These are phyloP conservation scores for Thunnus maccoyii DNA, from an alignment of 2,113 vertebrate genomes.

Conservation along the genomic window DNA sequence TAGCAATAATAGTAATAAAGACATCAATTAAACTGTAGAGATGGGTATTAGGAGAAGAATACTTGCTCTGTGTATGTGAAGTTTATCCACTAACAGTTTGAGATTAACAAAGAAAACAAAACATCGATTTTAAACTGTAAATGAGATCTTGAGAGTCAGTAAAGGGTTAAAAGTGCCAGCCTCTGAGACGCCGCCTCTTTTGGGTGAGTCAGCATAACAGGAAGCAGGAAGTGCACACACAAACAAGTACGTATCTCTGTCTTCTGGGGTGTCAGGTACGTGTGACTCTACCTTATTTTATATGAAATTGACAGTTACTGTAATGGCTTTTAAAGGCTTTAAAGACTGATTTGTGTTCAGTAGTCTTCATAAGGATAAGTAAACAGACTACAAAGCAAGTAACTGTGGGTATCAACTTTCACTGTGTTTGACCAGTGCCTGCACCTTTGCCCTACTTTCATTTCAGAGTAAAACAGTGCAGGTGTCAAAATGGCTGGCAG, in stretches of 20 bases:
- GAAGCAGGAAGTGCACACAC: conserved; percentile 67
- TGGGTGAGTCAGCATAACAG: conserved; percentile 60
- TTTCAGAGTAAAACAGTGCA: conserved; percentile 12
- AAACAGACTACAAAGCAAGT: not conserved
- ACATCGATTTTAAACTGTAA: not conserved
- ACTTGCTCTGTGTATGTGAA: no score
- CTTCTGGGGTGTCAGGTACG: conserved; percentile 35
- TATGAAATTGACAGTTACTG: not conserved
- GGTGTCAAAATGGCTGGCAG: conserved; percentile 67
- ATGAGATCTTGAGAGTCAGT: not conserved
- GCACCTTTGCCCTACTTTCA: conserved; percentile 42
- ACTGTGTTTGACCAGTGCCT: conserved; percentile 1
- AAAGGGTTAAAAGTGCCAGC: conserved; percentile 62
- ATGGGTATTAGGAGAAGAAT: no score
- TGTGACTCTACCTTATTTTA: not conserved
- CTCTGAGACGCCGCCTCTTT: conserved; percentile 56
- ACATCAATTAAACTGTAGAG: no score
- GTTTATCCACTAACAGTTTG: no score
- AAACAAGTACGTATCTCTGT: not conserved
- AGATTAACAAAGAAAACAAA: no score
- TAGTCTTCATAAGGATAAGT: not conserved
- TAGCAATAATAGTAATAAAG: no score
- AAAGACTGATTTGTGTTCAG: not conserved
- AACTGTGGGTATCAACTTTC: not conserved
- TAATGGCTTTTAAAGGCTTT: not conserved